phyloP scores from a whole-genome alignment of 2,113 vertebrate species.

The Tupaia tana region DNA sequence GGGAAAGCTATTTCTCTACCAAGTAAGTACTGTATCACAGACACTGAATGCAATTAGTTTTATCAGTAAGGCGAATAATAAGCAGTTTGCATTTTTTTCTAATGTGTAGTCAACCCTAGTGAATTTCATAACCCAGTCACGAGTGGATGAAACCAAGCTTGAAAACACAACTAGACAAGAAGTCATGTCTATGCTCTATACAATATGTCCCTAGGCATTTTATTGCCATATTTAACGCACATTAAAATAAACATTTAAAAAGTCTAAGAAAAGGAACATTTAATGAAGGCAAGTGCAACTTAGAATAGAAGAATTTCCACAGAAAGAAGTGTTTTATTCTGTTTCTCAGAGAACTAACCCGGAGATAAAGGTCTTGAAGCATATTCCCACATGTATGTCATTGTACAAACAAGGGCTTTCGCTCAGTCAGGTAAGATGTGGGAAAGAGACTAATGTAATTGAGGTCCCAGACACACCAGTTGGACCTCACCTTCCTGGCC shows the following conservation, averaged over 20 bases:
- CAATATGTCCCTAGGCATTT: constrained; percentile 4
- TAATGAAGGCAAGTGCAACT: not conserved
- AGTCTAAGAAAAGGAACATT: not conserved
- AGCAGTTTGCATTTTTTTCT: not conserved
- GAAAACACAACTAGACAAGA: constrained; percentile 66
- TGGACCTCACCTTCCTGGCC: not conserved
- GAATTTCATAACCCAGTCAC: constrained; percentile 33
- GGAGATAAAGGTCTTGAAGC: not conserved
- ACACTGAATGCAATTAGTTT: not conserved
- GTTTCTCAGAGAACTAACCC: not conserved
- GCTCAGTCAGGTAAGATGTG: not conserved
- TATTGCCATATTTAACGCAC: constrained; percentile 41
- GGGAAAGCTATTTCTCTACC: not conserved
- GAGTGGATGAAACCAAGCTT: constrained; percentile 53
- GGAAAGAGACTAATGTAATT: not conserved
- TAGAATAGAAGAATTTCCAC: not conserved
- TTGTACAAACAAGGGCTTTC: not conserved
- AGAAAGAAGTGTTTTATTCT: not conserved
- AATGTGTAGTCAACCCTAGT: not conserved
- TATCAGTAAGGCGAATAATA: constrained; percentile 30
- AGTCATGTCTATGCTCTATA: constrained; percentile 7
- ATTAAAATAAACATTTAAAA: constrained; percentile 8
- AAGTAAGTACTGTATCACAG: not conserved
- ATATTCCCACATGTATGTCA: not conserved
- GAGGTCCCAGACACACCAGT: not conserved